Conservation (phyloP, 2,888 invertebrate species). For the Pheosia tremula region DNA sequence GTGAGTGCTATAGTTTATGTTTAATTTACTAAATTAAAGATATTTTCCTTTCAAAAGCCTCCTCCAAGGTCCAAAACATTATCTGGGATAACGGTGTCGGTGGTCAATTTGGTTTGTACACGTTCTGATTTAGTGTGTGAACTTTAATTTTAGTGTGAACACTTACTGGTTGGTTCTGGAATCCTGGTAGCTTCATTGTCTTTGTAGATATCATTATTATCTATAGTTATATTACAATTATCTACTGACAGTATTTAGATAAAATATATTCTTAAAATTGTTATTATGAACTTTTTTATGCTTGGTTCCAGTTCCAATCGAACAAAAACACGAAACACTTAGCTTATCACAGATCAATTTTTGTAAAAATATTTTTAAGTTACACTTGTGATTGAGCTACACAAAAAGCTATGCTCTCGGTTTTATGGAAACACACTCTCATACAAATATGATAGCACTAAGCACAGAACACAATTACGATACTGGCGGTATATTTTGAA, state of each 20-base stretch:
- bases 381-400: slow-evolving; percentile 17
- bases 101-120: slow-evolving; percentile 83
- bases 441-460: not conserved
- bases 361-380: slow-evolving; percentile 6
- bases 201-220: not conserved
- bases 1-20: slow-evolving; percentile 43
- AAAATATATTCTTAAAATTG: not conserved
- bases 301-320: slow-evolving; percentile 31
- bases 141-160: slow-evolving; percentile 55
- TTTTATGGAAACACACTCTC: slow-evolving; percentile 2
- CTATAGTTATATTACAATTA: not conserved
- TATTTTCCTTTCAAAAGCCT: slow-evolving; percentile 77
- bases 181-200: slow-evolving; percentile 41
- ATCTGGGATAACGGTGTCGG: slow-evolving; percentile 81
- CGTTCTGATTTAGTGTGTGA: slow-evolving; percentile 50
- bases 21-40: slow-evolving; percentile 64
- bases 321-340: slow-evolving; percentile 21
- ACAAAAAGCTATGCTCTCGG: slow-evolving; percentile 35
- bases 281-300: no score
- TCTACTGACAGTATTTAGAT: not conserved
- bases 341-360: slow-evolving; percentile 32
- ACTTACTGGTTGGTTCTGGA: slow-evolving; percentile 58
- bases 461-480: not conserved
- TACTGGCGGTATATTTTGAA: not conserved
- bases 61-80: slow-evolving; percentile 79